phyloP scores from a whole-genome alignment of 1,140 invertebrate genomes.

The Steinernema khuongi region DNA sequence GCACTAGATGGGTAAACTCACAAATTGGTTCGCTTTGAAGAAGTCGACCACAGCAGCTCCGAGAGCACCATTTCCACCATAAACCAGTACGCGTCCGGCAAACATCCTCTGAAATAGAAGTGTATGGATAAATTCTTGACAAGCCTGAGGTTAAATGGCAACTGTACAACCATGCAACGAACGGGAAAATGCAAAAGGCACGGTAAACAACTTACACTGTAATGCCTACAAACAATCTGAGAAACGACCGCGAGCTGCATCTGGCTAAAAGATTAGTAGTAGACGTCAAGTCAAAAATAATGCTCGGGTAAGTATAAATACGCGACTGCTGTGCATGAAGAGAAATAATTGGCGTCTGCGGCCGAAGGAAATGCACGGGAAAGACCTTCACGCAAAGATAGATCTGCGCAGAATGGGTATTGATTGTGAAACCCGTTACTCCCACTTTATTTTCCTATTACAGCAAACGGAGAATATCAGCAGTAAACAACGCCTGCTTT shows the following conservation, averaged over 20 bases:
- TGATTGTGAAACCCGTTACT: constrained; percentile 11
- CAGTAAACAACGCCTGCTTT: too few species aligned
- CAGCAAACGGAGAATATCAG: background rate
- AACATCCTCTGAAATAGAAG: constrained; percentile 32
- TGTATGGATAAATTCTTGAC: background rate
- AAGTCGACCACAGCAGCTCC: constrained; percentile 76
- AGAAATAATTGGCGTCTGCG: constrained; percentile 7
- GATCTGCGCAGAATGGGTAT: background rate
- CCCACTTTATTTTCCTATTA: background rate
- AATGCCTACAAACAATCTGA: background rate
- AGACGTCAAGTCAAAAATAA: too few species aligned
- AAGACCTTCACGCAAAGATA: background rate
- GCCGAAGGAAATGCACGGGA: background rate
- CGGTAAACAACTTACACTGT: background rate
- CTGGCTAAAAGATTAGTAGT: too few species aligned
- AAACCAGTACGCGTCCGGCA: constrained; percentile 47
- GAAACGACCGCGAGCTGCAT: too few species aligned
- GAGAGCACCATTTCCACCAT: constrained; percentile 83
- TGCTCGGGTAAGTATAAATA: too few species aligned
- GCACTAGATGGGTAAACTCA: constrained; percentile 31
- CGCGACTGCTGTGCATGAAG: too few species aligned
- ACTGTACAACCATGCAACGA: background rate
- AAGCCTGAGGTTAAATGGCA: background rate
- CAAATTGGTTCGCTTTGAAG: constrained; percentile 81
- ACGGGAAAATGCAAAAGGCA: background rate